phyloP scores from a whole-genome alignment of 2,113 vertebrate genomes.

The Arvicanthis niloticus region DNA sequence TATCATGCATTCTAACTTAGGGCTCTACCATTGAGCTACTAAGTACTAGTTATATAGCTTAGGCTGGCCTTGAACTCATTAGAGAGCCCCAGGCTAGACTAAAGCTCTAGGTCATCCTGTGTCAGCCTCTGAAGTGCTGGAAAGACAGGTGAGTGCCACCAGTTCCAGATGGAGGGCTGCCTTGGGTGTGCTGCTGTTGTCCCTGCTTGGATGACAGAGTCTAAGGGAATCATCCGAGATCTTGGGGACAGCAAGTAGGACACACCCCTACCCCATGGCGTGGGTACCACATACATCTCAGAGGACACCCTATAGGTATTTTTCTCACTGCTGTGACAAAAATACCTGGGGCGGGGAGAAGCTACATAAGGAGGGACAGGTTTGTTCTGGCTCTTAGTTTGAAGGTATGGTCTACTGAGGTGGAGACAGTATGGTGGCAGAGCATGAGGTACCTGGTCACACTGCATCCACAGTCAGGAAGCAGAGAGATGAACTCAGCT shows the following conservation, averaged over 20 bases:
- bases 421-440: neutral
- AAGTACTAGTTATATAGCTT: neutral
- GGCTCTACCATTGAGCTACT: neutral
- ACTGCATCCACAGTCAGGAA: neutral
- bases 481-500: neutral
- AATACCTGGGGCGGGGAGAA: neutral
- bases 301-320: neutral
- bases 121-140: neutral
- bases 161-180: neutral
- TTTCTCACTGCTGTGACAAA: neutral
- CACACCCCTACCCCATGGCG: neutral
- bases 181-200: neutral
- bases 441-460: neutral
- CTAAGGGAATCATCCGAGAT: neutral
- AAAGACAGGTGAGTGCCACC: neutral
- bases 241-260: neutral
- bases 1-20: neutral
- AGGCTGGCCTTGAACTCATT: neutral
- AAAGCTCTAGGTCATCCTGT: neutral
- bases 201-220: neutral
- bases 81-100: neutral
- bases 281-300: neutral
- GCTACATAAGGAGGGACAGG: neutral
- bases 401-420: neutral
- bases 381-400: neutral